Evolutionary conservation across 2,888 invertebrate genomes (phyloP), one percentile per base, ranked within the genome.

Genomic region (Saturnia pavonia): DNA sequence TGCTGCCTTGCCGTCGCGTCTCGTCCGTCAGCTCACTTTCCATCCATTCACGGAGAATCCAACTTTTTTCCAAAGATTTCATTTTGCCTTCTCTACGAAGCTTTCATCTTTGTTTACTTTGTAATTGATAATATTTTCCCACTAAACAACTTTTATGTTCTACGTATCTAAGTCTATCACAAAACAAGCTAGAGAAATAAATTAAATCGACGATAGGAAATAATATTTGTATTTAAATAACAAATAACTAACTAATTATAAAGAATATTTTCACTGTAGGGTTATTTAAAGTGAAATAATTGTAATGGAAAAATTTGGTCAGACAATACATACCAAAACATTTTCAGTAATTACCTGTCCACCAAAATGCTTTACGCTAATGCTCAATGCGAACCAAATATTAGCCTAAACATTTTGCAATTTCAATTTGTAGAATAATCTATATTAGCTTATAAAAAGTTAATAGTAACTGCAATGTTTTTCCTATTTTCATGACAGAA

Each of bases 21-120:
- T 89, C 84, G 88, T 84, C 85, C 80, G 86, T 79, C 86, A 87
- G 85, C 88, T 91, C 88, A 91, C 93, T 94, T 93, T 92, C 93
- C 92, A 91, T 84, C 92, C 93, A 93, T 93, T 94, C 92, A 92
- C 88, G 91, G 92, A 82, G 83, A 84, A 88, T 88, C 85, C 90
- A 88, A 88, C 83, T 92, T 94, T 89, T 91, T 93, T 90, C 87
- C 83, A 86, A 80, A 86, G 90, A 91, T 93, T 93, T 93, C 92
- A 91, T 91, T 89, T 85, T 78, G 81, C 83, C 85, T 87, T 88
- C 84, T 88, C 85, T 85, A 86, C 83, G 84, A 84, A 88, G 87
- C 91, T 92, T 91, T 92, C 90, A 83, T 87, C 85, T 85, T 88
- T 86, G 82, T 86, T 85, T 82, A 69, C 65, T 40, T 45, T 42